Conservation (phyloP, 2,797 vertebrate species). For the Trichosurus vulpecula region DNA sequence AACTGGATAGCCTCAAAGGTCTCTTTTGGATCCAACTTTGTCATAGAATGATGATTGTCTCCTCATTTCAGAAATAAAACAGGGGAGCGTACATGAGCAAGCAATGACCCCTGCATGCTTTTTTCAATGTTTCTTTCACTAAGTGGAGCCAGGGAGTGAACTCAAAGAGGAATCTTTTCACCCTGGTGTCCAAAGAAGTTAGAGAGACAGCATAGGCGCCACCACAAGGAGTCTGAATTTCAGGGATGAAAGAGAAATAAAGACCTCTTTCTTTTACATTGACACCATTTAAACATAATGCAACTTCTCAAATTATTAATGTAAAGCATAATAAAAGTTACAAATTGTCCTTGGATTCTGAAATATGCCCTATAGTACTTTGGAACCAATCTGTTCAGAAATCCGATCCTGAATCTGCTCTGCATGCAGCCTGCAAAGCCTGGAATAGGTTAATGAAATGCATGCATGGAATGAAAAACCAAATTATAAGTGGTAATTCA, state of each 20-base stretch:
- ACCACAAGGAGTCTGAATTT: slow-evolving; percentile 38
- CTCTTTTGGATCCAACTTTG: background rate
- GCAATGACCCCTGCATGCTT: slow-evolving; percentile 28
- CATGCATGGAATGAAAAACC: slow-evolving; percentile 68
- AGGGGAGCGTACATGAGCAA: background rate
- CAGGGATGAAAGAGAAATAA: background rate
- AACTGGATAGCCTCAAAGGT: background rate
- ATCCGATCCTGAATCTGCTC: slow-evolving; percentile 55
- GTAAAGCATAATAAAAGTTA: slow-evolving; percentile 57
- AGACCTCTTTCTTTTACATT: background rate
- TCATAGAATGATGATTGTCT: background rate
- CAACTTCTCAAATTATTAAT: slow-evolving; percentile 58
- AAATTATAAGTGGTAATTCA: slow-evolving; percentile 75
- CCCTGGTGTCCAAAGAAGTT: slow-evolving; percentile 45
- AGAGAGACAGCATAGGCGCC: slow-evolving; percentile 53
- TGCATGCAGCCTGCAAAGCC: slow-evolving; percentile 69
- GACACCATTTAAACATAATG: slow-evolving; percentile 60
- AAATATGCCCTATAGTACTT: slow-evolving; percentile 47
- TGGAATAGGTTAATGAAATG: slow-evolving; percentile 74
- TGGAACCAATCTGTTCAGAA: slow-evolving; percentile 66
- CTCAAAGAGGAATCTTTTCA: slow-evolving; percentile 49
- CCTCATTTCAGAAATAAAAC: background rate
- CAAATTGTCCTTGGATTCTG: slow-evolving; percentile 65
- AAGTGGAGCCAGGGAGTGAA: slow-evolving; percentile 13
- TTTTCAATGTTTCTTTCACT: slow-evolving; percentile 9